Conservation (phyloP, 2,888 invertebrate species). For the Phortica okadai region DNA sequence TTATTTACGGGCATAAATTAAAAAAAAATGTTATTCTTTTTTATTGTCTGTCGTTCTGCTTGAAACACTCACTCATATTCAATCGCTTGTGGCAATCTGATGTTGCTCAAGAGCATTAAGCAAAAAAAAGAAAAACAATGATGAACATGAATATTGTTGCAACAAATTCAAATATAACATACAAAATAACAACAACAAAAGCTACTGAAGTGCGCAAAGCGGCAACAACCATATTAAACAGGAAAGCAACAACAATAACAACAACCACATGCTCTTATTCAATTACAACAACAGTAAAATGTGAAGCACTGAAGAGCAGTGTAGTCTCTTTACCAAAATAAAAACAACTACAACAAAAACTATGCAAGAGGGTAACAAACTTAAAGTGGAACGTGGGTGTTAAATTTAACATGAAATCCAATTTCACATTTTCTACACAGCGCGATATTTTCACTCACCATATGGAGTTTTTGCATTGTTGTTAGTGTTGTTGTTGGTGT, state of each 20-base stretch:
- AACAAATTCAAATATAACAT: neutral
- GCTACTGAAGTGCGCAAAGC: neutral
- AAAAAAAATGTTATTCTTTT: too few species aligned
- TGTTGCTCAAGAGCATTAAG: too few species aligned
- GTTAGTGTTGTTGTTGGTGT: too few species aligned
- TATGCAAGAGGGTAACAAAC: conserved; percentile 64
- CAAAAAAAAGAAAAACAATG: too few species aligned
- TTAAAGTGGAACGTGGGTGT: conserved; percentile 70
- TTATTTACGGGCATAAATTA: too few species aligned
- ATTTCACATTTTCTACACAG: conserved; percentile 54
- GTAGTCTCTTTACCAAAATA: too few species aligned
- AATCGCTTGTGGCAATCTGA: too few species aligned
- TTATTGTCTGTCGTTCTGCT: too few species aligned
- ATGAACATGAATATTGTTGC: neutral
- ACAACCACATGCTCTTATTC: neutral
- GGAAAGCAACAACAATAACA: neutral
- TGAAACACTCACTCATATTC: too few species aligned
- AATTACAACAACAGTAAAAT: too few species aligned
- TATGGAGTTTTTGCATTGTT: neutral
- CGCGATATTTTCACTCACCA: neutral
- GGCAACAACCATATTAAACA: conserved; percentile 11
- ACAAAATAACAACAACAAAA: conserved; percentile 21
- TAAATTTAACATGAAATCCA: conserved; percentile 67
- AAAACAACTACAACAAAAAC: neutral
- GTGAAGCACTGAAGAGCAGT: too few species aligned